A percentile compares a stretch with the other conserved stretches of the same genome.
phyloP scores from a whole-genome alignment of 2,888 invertebrate species.

The Acanthosepion esculentum region DNA sequence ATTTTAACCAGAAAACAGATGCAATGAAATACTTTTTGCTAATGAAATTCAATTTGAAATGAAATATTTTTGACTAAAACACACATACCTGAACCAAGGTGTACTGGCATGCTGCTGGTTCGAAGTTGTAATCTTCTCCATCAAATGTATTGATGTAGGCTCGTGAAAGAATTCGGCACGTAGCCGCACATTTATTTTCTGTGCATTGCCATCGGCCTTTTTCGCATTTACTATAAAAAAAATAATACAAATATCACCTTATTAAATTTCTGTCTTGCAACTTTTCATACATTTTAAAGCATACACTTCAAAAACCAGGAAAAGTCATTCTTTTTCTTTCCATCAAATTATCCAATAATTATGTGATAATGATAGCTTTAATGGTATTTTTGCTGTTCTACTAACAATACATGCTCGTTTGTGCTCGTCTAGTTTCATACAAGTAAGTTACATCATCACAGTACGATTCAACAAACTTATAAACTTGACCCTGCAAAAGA shows the following conservation, averaged over 20 bases:
- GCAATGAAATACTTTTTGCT: too few species aligned
- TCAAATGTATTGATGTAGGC: slow-evolving; percentile 69
- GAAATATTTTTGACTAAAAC: neutral
- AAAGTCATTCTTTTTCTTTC: neutral
- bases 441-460: too few species aligned
- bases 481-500: too few species aligned
- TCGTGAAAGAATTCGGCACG: slow-evolving; percentile 64
- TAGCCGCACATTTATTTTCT: slow-evolving; percentile 61
- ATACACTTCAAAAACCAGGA: neutral
- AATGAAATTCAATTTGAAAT: neutral
- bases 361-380: too few species aligned
- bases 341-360: too few species aligned
- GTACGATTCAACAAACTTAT: too few species aligned
- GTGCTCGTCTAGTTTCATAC: too few species aligned
- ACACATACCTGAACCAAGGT: slow-evolving; percentile 51
- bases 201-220: slow-evolving; percentile 68
- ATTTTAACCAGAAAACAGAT: too few species aligned
- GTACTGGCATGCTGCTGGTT: slow-evolving; percentile 55
- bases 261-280: neutral
- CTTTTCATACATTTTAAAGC: neutral
- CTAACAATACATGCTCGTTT: too few species aligned
- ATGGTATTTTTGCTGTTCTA: too few species aligned
- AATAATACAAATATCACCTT: neutral
- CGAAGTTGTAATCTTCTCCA: slow-evolving; percentile 62
- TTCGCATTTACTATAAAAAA: slow-evolving; percentile 61